phyloP scores from a whole-genome alignment of 2,797 vertebrate genomes.

The Dallia pectoralis region DNA sequence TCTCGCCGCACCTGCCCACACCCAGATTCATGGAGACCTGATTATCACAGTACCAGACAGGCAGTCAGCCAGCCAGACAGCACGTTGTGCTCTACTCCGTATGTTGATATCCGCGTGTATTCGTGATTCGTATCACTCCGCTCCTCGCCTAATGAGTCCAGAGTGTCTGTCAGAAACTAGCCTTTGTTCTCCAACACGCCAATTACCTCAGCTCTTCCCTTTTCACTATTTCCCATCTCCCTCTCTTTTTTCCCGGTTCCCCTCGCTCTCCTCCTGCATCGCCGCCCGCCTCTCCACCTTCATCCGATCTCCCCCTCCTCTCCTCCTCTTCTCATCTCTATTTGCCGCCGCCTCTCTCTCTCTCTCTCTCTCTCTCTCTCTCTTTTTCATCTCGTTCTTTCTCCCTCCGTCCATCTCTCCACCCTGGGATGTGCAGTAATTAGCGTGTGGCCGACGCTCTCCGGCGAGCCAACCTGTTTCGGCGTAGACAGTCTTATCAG shows the following conservation, averaged over 20 bases:
- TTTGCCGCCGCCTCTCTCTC: background rate
- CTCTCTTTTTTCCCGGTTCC: background rate
- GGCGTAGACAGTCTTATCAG: background rate
- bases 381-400: background rate
- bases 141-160: background rate
- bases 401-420: background rate
- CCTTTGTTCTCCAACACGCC: slow-evolving; percentile 9
- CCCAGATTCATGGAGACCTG: background rate
- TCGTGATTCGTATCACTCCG: background rate
- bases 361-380: background rate
- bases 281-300: too few species aligned
- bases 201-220: background rate
- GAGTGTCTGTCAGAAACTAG: background rate
- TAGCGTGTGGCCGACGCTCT: background rate
- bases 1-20: background rate
- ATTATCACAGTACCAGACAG: background rate
- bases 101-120: background rate
- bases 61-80: background rate
- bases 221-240: background rate
- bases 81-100: background rate
- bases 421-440: background rate
- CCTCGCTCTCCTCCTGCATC: background rate
- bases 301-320: background rate
- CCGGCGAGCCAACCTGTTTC: background rate
- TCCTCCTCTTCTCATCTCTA: background rate